Evolutionary conservation across 2,797 vertebrate species (phyloP).

Genomic region (Acanthopagrus latus): DNA sequence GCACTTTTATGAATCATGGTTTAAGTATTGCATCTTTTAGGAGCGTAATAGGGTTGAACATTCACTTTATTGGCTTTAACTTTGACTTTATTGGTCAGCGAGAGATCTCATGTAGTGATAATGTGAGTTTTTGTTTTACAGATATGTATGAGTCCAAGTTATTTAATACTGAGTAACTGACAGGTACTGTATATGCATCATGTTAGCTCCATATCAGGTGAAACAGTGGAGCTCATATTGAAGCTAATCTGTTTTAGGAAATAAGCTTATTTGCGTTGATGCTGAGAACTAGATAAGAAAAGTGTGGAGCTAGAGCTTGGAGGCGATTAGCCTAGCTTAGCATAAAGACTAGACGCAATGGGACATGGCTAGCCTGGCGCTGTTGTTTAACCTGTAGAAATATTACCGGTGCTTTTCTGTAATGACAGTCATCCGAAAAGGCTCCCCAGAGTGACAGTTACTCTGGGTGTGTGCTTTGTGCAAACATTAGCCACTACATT

Average conservation of each 20-base stretch:
- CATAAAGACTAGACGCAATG: neutral
- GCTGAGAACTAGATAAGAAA: no score
- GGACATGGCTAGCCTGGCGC: neutral
- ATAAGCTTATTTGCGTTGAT: no score
- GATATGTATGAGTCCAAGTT: constrained; percentile 22
- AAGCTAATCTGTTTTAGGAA: neutral
- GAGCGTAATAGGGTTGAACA: constrained; percentile 55
- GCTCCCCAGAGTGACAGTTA: no score
- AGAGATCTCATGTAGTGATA: constrained; percentile 29
- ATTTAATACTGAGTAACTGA: neutral
- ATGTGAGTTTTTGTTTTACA: constrained; percentile 27
- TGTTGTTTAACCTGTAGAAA: no score
- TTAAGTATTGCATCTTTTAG: constrained; percentile 49
- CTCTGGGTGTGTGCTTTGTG: no score
- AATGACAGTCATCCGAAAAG: no score
- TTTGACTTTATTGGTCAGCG: constrained; percentile 56
- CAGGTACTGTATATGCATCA: neutral
- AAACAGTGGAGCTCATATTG: neutral
- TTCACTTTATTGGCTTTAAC: constrained; percentile 57
- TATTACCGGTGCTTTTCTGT: no score
- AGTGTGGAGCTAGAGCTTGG: neutral
- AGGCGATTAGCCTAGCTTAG: neutral
- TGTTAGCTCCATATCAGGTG: neutral
- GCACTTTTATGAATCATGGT: constrained; percentile 12
- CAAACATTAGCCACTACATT: no score